Conservation (phyloP, 2,888 invertebrate genomes). For the Drosophila infuscata region DNA sequence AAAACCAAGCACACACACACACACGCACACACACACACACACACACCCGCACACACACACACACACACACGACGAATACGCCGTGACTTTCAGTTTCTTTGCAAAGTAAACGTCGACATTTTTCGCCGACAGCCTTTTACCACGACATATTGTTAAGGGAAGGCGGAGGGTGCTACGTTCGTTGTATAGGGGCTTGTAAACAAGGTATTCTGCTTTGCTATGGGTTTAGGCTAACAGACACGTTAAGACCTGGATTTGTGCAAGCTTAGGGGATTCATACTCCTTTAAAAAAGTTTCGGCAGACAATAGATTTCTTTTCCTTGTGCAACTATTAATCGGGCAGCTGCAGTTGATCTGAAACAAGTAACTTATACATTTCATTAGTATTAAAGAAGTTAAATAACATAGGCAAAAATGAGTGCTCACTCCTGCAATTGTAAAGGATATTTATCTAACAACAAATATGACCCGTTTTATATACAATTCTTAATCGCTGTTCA, state of each 20-base stretch:
- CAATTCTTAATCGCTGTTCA: not conserved
- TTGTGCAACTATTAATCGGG: not conserved
- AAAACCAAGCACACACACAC: constrained; percentile 32
- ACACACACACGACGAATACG: constrained; percentile 9
- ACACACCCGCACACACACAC: constrained; percentile 1
- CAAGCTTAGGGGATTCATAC: not conserved
- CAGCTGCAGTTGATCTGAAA: not conserved
- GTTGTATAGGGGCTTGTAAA: constrained; percentile 31
- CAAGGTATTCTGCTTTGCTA: constrained; percentile 35
- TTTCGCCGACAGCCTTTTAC: constrained; percentile 53
- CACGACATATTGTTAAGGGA: constrained; percentile 42
- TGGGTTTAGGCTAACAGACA: constrained; percentile 38
- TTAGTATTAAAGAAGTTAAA: not conserved
- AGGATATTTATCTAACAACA: not conserved
- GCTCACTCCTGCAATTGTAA: not conserved
- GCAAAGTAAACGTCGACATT: constrained; percentile 36
- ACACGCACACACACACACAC: constrained; percentile 9
- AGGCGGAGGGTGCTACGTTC: not conserved
- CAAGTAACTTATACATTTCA: not conserved
- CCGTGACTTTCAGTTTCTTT: constrained; percentile 64
- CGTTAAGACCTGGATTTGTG: constrained; percentile 42
- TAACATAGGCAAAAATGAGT: not conserved
- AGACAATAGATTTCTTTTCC: not conserved
- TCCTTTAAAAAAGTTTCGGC: not conserved
- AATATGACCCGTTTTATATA: not conserved